phyloP scores from a whole-genome alignment of 2,888 invertebrate genomes.

The Trachelus iudaicus region DNA sequence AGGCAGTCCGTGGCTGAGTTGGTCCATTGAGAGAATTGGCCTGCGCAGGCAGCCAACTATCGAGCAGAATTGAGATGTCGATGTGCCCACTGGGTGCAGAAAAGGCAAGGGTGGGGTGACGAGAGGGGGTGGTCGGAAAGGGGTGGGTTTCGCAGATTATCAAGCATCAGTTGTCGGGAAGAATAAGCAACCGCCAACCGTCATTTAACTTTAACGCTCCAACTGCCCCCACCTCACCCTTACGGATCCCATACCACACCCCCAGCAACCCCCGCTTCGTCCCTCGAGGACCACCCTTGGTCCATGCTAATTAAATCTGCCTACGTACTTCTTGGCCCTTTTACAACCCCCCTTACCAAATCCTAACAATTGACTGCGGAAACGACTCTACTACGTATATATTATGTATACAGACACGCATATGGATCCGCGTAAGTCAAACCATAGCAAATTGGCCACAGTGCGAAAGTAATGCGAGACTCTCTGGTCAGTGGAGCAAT shows the following conservation, averaged over 20 bases:
- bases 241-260: background rate
- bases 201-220: conserved; percentile 66
- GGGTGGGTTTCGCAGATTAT: conserved; percentile 62
- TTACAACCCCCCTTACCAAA: conserved; percentile 10
- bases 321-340: conserved; percentile 25
- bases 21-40: conserved; percentile 63
- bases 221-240: conserved; percentile 42
- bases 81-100: conserved; percentile 16
- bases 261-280: conserved; percentile 26
- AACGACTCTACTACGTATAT: background rate
- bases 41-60: conserved; percentile 57
- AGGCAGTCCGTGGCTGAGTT: conserved; percentile 61
- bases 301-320: conserved; percentile 64
- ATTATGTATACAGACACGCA: background rate
- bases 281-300: conserved; percentile 46
- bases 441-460: background rate
- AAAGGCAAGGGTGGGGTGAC: conserved; percentile 16
- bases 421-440: background rate
- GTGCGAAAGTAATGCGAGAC: background rate
- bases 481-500: background rate
- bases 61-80: conserved; percentile 57
- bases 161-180: conserved; percentile 66
- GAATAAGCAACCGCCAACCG: conserved; percentile 66
- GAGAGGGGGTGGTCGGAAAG: conserved; percentile 17
- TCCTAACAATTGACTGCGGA: background rate